These are phyloP conservation scores for Pristionchus maxplancki DNA, from an alignment of 2,888 invertebrate genomes.

Conservation along the genomic window DNA sequence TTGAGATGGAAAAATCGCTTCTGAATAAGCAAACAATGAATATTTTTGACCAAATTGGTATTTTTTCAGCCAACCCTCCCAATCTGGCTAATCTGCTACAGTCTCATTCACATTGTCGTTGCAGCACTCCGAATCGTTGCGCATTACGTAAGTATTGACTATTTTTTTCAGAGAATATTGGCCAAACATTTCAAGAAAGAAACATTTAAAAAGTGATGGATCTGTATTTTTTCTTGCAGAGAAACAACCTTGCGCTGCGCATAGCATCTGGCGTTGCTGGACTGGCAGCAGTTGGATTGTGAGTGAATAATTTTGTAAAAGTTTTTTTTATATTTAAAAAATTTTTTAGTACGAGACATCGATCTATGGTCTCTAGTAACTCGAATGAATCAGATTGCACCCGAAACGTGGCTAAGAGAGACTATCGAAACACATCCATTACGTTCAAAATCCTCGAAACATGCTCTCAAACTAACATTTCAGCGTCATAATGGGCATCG, in stretches of 20 bases:
- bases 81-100: constrained; percentile 42
- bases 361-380: too few species aligned
- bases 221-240: neutral
- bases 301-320: too few species aligned
- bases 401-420: too few species aligned
- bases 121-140: constrained; percentile 26
- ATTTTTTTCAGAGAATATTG: neutral
- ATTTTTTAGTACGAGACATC: too few species aligned
- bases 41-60: too few species aligned
- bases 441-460: neutral
- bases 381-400: too few species aligned
- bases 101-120: constrained; percentile 17
- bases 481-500: constrained; percentile 40
- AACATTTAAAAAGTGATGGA: neutral
- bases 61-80: constrained; percentile 46
- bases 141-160: neutral
- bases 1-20: too few species aligned
- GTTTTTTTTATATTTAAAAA: too few species aligned
- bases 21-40: too few species aligned
- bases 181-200: too few species aligned
- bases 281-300: neutral
- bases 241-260: neutral
- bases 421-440: too few species aligned
- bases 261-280: constrained; percentile 7
- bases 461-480: neutral